These are phyloP conservation scores for Dicentrarchus labrax DNA, from an alignment of 2,113 vertebrate genomes.

Conservation along the genomic window DNA sequence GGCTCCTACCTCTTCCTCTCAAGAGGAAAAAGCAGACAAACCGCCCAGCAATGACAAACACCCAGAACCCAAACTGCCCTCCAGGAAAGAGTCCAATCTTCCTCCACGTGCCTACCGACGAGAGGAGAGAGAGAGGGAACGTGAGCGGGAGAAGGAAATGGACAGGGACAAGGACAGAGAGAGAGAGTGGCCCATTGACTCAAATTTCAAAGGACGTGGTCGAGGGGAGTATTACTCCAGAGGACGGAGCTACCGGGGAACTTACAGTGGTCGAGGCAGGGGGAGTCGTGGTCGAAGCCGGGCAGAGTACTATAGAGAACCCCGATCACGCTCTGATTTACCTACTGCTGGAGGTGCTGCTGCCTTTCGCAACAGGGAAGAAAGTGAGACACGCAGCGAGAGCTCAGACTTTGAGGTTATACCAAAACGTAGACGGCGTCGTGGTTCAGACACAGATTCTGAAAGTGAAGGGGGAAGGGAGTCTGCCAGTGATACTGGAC, in stretches of 20 bases:
- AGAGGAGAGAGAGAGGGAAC: slow-evolving; percentile 92
- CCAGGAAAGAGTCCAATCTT: slow-evolving; percentile 87
- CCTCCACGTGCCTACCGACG: slow-evolving; percentile 92
- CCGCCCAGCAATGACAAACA: slow-evolving; percentile 84
- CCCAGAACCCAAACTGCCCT: slow-evolving; percentile 85
- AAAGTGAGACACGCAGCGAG: slow-evolving; percentile 98
- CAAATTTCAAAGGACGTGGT: slow-evolving; percentile 92
- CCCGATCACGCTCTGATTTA: slow-evolving; percentile 88
- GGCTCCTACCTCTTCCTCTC: slow-evolving; percentile 67
- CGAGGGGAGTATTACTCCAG: slow-evolving; percentile 97
- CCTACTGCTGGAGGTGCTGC: slow-evolving; percentile 76
- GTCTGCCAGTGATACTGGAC: slow-evolving; percentile 94
- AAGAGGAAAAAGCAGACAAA: slow-evolving; percentile 92
- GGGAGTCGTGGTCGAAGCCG: slow-evolving; percentile 92
- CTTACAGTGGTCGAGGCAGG: slow-evolving; percentile 91
- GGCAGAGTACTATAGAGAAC: slow-evolving; percentile 93
- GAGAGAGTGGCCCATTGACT: slow-evolving; percentile 92
- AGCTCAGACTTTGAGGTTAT: slow-evolving; percentile 98
- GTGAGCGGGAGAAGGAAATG: slow-evolving; percentile 88
- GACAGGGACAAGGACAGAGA: slow-evolving; percentile 90
- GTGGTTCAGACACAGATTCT: slow-evolving; percentile 97
- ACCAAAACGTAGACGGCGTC: slow-evolving; percentile 92
- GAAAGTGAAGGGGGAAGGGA: slow-evolving; percentile 95
- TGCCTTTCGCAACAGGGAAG: slow-evolving; percentile 90
- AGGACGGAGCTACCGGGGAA: slow-evolving; percentile 95